Percentiles rank a stretch among this genome's conserved stretches.
phyloP scores from a whole-genome alignment of 2,888 invertebrate genomes.

The Bruchidius siliquastri region DNA sequence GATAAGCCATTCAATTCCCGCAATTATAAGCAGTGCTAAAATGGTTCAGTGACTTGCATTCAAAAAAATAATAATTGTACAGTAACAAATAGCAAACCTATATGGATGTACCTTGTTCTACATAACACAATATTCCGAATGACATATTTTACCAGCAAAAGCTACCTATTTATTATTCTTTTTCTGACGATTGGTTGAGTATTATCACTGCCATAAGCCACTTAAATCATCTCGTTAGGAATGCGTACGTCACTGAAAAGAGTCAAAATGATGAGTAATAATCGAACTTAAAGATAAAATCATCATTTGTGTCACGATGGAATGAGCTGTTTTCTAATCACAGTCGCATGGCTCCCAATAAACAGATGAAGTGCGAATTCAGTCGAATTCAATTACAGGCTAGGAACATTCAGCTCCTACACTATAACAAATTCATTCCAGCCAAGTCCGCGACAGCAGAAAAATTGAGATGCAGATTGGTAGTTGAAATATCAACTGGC shows the following conservation, averaged over 20 bases:
- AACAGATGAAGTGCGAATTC: neutral
- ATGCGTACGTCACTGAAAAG: neutral
- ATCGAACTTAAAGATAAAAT: constrained; percentile 6
- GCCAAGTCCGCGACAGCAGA: neutral
- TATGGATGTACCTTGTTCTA: no score
- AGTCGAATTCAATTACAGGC: neutral
- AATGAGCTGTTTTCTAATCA: constrained; percentile 27
- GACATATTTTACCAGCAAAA: no score
- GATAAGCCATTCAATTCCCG: neutral
- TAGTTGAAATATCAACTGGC: no score
- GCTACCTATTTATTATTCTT: no score
- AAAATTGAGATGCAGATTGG: neutral
- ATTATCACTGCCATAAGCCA: neutral
- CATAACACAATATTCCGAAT: no score
- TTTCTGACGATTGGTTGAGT: neutral
- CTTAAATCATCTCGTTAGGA: neutral
- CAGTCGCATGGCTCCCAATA: constrained; percentile 18
- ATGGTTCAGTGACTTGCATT: neutral
- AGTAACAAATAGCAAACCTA: no score
- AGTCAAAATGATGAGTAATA: neutral
- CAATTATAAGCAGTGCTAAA: neutral
- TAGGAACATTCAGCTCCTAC: neutral
- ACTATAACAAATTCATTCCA: neutral
- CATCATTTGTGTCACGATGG: constrained; percentile 17
- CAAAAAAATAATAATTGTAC: no score